These are phyloP conservation scores for Eurosta solidaginis DNA, from an alignment of 1,140 invertebrate species.

Conservation along the genomic window DNA sequence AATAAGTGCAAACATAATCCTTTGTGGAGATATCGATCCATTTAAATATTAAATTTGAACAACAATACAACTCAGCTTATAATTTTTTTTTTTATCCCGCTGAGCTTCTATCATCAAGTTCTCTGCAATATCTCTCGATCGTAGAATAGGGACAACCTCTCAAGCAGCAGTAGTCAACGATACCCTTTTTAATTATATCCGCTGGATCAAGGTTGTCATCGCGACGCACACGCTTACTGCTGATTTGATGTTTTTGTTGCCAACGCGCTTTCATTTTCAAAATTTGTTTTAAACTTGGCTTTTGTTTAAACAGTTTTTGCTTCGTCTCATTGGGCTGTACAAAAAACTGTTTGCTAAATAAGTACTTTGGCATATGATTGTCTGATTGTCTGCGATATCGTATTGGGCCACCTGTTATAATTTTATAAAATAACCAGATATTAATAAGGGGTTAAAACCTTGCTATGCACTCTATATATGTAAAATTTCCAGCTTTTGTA, in stretches of 20 bases:
- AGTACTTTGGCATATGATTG: neutral
- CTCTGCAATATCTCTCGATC: too few relatives aligned
- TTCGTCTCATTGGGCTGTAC: neutral
- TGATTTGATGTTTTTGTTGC: neutral
- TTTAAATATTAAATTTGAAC: too few relatives aligned
- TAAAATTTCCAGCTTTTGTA: neutral
- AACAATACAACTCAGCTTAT: too few relatives aligned
- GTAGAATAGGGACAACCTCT: too few relatives aligned
- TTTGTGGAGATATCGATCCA: too few relatives aligned
- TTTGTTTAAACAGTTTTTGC: neutral
- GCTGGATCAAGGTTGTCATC: too few relatives aligned
- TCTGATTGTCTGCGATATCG: neutral
- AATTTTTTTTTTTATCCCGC: too few relatives aligned
- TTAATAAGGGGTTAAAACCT: neutral
- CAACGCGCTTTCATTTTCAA: neutral
- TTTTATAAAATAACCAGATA: neutral
- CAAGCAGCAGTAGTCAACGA: too few relatives aligned
- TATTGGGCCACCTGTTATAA: neutral
- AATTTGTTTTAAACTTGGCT: neutral
- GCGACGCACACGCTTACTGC: neutral
- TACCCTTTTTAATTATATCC: too few relatives aligned
- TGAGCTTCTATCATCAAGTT: too few relatives aligned
- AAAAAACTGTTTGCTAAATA: neutral
- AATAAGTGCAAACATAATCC: too few relatives aligned
- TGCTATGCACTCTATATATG: neutral